phyloP scores from a whole-genome alignment of 2,888 invertebrate genomes.

The Meandrusa payeni region DNA sequence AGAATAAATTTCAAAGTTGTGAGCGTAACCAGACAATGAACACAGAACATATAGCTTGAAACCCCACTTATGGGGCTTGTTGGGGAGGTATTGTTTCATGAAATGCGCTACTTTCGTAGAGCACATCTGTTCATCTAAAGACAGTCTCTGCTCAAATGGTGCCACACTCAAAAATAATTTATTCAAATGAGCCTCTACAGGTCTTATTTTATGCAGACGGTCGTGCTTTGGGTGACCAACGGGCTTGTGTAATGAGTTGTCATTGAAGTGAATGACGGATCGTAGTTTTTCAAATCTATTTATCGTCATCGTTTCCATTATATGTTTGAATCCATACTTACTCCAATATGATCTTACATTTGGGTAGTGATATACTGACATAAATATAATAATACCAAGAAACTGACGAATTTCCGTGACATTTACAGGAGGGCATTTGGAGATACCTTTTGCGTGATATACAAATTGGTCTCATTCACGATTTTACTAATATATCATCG shows the following conservation, averaged over 20 bases:
- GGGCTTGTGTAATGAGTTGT: no score
- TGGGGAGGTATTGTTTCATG: no score
- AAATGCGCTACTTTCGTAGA: no score
- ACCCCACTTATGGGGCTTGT: no score
- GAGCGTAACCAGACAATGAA: no score
- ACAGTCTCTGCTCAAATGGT: no score
- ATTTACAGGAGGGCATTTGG: conserved; percentile 24
- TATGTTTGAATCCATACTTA: conserved; percentile 33
- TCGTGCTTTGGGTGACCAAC: no score
- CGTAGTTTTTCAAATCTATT: conserved; percentile 37
- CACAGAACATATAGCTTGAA: no score
- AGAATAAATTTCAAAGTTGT: conserved; percentile 12
- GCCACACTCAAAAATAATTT: no score
- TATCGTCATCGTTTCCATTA: conserved; percentile 33
- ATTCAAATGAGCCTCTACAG: no score
- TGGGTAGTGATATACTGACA: conserved; percentile 33
- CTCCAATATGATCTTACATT: conserved; percentile 35
- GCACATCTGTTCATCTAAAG: no score
- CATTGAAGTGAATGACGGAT: conserved; percentile 30
- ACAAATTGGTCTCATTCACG: conserved; percentile 29
- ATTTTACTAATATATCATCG: conserved; percentile 33
- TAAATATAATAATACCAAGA: conserved; percentile 33
- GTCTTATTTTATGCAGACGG: no score
- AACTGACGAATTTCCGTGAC: conserved; percentile 28
- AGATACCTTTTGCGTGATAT: conserved; percentile 28